Evolutionary conservation across 2,113 vertebrate species (phyloP).

Genomic region (Carassius auratus): DNA sequence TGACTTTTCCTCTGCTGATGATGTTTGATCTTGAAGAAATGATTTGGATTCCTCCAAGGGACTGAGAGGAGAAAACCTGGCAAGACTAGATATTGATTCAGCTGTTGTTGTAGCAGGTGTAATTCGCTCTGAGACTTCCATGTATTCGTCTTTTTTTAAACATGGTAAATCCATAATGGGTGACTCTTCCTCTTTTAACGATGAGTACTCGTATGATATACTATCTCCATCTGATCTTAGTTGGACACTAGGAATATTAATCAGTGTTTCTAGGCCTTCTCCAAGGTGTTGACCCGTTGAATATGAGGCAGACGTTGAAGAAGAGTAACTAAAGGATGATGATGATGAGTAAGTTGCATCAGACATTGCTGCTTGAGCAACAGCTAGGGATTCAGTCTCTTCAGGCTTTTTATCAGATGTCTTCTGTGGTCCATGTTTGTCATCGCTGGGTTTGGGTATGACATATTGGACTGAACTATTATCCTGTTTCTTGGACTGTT

Average conservation of each 20-base stretch:
- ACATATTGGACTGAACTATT: conserved; percentile 49
- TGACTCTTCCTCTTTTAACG: conserved; percentile 74
- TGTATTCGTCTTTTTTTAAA: conserved; percentile 83
- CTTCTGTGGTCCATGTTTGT: conserved; percentile 50
- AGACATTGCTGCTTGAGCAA: conserved; percentile 67
- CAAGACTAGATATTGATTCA: conserved; percentile 69
- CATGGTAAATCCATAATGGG: conserved; percentile 68
- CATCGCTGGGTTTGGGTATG: conserved; percentile 54
- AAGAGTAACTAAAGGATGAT: conserved; percentile 68
- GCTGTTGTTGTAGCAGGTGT: conserved; percentile 66
- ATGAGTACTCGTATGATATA: conserved; percentile 70
- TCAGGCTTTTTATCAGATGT: conserved; percentile 57
- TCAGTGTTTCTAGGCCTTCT: conserved; percentile 57
- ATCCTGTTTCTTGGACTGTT: conserved; percentile 53
- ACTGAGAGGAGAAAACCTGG: conserved; percentile 73
- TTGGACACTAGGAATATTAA: conserved; percentile 58
- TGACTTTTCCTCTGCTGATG: conserved; percentile 58
- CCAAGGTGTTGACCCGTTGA: conserved; percentile 61
- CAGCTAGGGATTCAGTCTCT: conserved; percentile 65
- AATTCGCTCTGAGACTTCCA: conserved; percentile 85
- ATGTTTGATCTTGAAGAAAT: conserved; percentile 55
- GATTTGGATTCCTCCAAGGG: conserved; percentile 71
- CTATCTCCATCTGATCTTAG: conserved; percentile 60
- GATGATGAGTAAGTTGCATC: conserved; percentile 67
- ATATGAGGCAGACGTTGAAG: conserved; percentile 64